Conservation (phyloP, 2,888 invertebrate genomes). For the Lasius fuliginosus region DNA sequence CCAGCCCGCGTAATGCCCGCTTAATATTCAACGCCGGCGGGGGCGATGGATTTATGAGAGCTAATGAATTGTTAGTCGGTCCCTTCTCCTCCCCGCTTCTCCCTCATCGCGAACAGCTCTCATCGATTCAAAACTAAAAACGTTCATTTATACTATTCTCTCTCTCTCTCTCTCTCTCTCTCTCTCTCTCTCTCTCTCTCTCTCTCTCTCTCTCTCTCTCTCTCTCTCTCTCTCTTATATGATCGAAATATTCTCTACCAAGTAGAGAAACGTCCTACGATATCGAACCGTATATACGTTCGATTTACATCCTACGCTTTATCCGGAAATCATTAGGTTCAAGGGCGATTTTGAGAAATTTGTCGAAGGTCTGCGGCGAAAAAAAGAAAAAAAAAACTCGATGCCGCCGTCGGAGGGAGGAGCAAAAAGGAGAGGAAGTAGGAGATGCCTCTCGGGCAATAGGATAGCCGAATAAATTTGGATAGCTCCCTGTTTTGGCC, state of each 20-base stretch:
- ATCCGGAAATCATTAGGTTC: conserved; percentile 83
- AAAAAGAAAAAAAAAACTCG: conserved; percentile 41
- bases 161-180: background rate
- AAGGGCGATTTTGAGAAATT: conserved; percentile 76
- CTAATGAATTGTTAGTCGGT: conserved; percentile 85
- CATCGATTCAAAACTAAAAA: conserved; percentile 6
- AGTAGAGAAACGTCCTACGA: background rate
- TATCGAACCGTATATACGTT: background rate
- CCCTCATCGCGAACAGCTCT: conserved; percentile 2
- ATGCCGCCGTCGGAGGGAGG: conserved; percentile 58
- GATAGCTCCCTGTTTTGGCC: conserved; percentile 85
- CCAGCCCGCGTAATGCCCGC: conserved; percentile 81
- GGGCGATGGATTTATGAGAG: conserved; percentile 85
- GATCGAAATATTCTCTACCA: background rate
- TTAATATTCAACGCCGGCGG: conserved; percentile 84
- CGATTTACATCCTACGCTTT: conserved; percentile 43
- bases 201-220: background rate
- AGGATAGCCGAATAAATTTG: conserved; percentile 85
- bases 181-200: background rate
- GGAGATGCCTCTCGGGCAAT: conserved; percentile 69
- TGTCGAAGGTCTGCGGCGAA: conserved; percentile 68
- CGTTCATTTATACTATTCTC: background rate
- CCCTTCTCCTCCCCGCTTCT: conserved; percentile 38
- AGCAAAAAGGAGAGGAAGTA: conserved; percentile 73
- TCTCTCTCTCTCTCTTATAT: background rate